Evolutionary conservation across 2,113 vertebrate species (phyloP).

Genomic region (Corythornis madagascariensis): DNA sequence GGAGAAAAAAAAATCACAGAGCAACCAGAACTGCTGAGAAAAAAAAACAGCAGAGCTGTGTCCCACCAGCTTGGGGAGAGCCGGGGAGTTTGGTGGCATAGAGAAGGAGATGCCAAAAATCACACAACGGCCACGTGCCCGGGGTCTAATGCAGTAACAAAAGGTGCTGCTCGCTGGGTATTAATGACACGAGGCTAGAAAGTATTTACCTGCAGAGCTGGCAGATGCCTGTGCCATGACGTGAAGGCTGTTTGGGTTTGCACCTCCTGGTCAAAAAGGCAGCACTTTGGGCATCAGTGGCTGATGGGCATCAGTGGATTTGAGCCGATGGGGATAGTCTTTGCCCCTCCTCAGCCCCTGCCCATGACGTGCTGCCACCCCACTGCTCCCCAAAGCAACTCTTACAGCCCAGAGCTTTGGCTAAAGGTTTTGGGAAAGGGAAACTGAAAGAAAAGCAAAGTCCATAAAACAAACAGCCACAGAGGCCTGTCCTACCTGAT

Average conservation of each 20-base stretch:
- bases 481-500: rapidly evolving
- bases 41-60: neutral
- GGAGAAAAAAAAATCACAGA: neutral
- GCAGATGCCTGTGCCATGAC: rapidly evolving
- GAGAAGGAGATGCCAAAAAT: neutral
- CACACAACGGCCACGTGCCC: rapidly evolving
- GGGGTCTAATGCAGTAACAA: neutral
- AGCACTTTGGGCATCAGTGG: rapidly evolving
- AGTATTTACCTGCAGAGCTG: neutral
- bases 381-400: neutral
- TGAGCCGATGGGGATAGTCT: neutral
- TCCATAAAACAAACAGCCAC: neutral
- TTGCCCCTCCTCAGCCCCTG: neutral
- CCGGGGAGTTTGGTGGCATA: rapidly evolving
- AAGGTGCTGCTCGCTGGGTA: neutral
- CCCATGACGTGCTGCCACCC: neutral
- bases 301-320: neutral
- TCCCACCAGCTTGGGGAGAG: neutral
- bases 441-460: neutral
- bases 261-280: neutral
- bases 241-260: neutral
- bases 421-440: neutral
- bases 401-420: neutral
- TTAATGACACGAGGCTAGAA: rapidly evolving
- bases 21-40: neutral